A percentile compares a stretch with the other conserved stretches of the same genome.
Conservation (phyloP, 92 coral and sea anemone genomes). For the Actinernus sp. region DNA sequence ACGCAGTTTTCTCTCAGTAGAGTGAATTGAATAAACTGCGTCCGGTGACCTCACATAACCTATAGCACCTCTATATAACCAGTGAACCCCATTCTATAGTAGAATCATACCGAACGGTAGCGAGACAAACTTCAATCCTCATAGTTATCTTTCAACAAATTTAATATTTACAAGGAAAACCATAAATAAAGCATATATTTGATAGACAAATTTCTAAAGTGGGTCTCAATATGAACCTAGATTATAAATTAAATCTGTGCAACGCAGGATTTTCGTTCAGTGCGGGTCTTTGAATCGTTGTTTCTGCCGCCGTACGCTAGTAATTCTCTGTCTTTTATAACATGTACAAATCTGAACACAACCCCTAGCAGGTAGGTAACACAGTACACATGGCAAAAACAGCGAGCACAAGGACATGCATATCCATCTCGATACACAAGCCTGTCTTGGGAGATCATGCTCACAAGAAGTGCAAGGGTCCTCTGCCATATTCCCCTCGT, state of each 20-base stretch:
- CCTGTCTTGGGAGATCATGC: slow-evolving; percentile 60
- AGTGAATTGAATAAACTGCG: not conserved
- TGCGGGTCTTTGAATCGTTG: slow-evolving; percentile 42
- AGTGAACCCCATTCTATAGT: too few relatives aligned
- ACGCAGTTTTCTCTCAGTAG: not conserved
- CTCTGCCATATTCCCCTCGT: slow-evolving; percentile 85
- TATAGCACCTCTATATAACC: not conserved
- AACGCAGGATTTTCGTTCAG: slow-evolving; percentile 1
- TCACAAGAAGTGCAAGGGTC: slow-evolving; percentile 88
- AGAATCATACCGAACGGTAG: too few relatives aligned
- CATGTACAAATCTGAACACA: slow-evolving; percentile 77
- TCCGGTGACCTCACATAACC: not conserved
- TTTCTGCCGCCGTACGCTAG: slow-evolving; percentile 51
- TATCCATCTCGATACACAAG: slow-evolving; percentile 90
- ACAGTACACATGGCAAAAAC: slow-evolving; percentile 88
- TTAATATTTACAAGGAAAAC: slow-evolving; percentile 82
- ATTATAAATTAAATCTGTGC: slow-evolving; percentile 74
- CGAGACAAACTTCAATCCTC: too few relatives aligned
- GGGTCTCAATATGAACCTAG: slow-evolving; percentile 68
- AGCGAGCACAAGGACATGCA: slow-evolving; percentile 86
- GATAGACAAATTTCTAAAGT: slow-evolving; percentile 67
- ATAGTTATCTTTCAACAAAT: slow-evolving; percentile 47
- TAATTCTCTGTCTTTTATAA: slow-evolving; percentile 72
- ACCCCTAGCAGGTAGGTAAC: slow-evolving; percentile 92
- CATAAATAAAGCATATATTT: slow-evolving; percentile 88